Evolutionary conservation across 2,113 vertebrate genomes (phyloP).

Genomic region (Vombatus ursinus): DNA sequence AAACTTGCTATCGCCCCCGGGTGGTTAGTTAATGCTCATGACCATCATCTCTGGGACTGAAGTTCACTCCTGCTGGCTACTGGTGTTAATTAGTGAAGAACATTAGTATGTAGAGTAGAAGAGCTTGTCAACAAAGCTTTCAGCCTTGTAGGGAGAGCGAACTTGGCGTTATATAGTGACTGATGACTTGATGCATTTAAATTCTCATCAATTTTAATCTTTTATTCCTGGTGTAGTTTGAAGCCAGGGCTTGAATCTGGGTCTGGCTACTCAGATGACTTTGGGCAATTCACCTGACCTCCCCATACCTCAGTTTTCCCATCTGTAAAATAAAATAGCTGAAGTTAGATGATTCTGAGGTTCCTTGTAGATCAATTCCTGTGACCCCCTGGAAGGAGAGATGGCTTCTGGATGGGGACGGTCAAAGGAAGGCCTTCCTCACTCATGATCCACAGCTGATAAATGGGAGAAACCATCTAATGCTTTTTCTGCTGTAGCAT

Average conservation of each 20-base stretch:
- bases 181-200: background rate
- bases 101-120: background rate
- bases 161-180: background rate
- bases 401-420: too few species aligned
- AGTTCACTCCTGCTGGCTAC: background rate
- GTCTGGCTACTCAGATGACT: background rate
- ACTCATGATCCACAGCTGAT: background rate
- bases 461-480: background rate
- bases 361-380: background rate
- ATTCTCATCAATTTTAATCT: background rate
- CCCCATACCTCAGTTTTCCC: background rate
- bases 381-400: background rate
- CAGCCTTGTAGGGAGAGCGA: background rate
- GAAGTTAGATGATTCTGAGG: background rate
- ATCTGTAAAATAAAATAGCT: background rate
- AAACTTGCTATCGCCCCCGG: background rate
- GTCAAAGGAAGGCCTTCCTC: too few species aligned
- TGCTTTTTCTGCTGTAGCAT: background rate
- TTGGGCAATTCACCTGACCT: background rate
- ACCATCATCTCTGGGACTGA: background rate
- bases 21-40: background rate
- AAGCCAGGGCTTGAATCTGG: too few species aligned
- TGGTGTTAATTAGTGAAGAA: background rate
- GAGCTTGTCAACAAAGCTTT: background rate
- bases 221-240: too few species aligned